These are phyloP conservation scores for Myzus persicae DNA, from an alignment of 1,140 invertebrate genomes.

Conservation along the genomic window DNA sequence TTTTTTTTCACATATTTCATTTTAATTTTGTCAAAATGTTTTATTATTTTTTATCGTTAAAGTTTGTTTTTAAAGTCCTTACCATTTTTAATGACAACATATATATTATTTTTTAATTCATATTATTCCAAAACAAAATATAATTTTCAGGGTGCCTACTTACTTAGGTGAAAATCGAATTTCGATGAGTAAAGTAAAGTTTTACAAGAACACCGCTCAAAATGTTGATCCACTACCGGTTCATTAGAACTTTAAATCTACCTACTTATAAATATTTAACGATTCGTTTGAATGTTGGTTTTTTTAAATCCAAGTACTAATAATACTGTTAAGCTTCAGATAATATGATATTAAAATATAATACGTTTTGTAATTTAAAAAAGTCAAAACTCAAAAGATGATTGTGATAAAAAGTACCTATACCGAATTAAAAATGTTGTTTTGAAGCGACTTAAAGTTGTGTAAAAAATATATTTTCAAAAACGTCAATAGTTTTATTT, in stretches of 20 bases:
- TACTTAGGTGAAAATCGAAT: too few relatives aligned
- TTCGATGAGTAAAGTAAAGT: not conserved
- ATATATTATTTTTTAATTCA: not conserved
- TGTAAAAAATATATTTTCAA: not conserved
- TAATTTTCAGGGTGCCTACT: too few relatives aligned
- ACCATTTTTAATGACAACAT: not conserved
- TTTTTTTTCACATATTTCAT: too few relatives aligned
- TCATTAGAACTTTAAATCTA: not conserved
- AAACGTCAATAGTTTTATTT: not conserved
- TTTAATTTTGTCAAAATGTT: not conserved
- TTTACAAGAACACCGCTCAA: not conserved
- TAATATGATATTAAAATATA: not conserved
- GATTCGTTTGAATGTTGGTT: too few relatives aligned
- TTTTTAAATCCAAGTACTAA: too few relatives aligned
- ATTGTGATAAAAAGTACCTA: too few relatives aligned
- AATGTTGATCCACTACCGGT: not conserved
- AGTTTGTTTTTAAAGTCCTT: too few relatives aligned
- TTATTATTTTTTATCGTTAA: too few relatives aligned
- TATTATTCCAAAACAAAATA: too few relatives aligned
- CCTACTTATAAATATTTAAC: not conserved
- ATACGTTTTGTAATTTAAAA: not conserved
- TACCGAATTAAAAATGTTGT: not conserved
- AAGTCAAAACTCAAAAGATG: not conserved
- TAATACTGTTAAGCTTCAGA: not conserved
- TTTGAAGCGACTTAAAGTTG: not conserved